Base-by-base conservation (phyloP, 2,888 invertebrate genomes). In the Mesorhabditis spiculigera region DNA sequence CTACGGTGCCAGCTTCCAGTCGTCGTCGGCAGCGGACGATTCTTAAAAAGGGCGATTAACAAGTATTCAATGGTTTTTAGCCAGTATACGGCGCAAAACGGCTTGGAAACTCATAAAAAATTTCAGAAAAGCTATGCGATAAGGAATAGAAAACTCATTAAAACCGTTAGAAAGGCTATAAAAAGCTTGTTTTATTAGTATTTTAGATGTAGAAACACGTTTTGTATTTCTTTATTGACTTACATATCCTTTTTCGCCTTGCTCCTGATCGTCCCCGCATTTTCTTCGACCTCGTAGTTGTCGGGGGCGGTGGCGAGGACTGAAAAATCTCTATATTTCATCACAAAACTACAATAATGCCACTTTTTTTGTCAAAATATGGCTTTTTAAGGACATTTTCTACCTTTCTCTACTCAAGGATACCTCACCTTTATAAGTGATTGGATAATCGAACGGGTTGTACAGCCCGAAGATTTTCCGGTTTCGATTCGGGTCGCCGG, bases 241-340 rank as follows among this genome's bases (percentile, higher is more conserved):
- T 50, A 50, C 58, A 50, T 50, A 50, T 50, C 58, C 58, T 50
- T 50, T 50, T 50, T 10, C 8, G 10, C 8, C n/a, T n/a, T 10
- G 10, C n/a, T n/a, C n/a, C 58, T 50, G 10, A 50, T 13, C 8
- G 58, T 50, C 58, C 58, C 58, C n/a, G 8, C 58, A 50, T 50
- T 50, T 10, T 76, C 75, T 41, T 66, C 71, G 6, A 78, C 71
- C 4, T 65, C 67, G 68, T 78, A 78, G 45, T 71, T 76, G 10
- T 69, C 41, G 4, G 76, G 75, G 3, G 76, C 70, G n/a, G 78
- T 78, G 66, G 75, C 73, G 41, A 78, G 45, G n/a, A 78, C 78
- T 78, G 69, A 65, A 78, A 68, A 45, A 41, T 10, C 8, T 10
- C 8, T 50, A 50, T 28, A 28, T 28, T 28, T 28, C 28, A 28